phyloP scores from a whole-genome alignment of 2,888 invertebrate genomes.

The Lamellibrachia satsuma region DNA sequence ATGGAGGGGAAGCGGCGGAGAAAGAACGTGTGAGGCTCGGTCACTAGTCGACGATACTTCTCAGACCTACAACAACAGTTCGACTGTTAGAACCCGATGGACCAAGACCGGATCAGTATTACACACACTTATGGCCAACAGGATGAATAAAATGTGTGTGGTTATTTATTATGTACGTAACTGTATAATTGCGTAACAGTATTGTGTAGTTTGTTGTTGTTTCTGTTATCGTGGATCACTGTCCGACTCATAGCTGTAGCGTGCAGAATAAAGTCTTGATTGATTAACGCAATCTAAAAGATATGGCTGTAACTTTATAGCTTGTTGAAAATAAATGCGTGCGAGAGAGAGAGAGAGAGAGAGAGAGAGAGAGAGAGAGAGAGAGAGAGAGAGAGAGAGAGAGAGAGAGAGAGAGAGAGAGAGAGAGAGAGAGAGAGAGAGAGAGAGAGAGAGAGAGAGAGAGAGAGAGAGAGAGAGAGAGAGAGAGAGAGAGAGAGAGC shows the following conservation, averaged over 20 bases:
- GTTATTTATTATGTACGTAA: background rate
- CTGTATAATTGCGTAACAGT: background rate
- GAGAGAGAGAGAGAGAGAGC: no score
- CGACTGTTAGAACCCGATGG: no score
- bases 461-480: no score
- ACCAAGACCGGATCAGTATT: background rate
- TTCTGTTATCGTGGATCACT: background rate
- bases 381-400: no score
- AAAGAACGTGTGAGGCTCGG: conserved; percentile 56
- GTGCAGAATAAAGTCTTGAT: background rate
- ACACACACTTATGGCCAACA: background rate
- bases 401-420: no score
- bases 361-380: no score
- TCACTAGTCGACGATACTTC: conserved; percentile 47
- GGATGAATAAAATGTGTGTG: background rate
- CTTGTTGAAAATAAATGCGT: background rate
- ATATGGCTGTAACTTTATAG: background rate
- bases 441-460: no score
- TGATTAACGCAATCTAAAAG: background rate
- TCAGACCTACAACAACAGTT: conserved; percentile 34
- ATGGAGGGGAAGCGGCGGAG: conserved; percentile 49
- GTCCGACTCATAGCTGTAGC: background rate
- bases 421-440: no score
- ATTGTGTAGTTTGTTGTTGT: background rate
- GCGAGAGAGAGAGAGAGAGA: no score